A percentile compares a stretch with the other conserved stretches of the same genome.
Conservation (phyloP, 2,797 vertebrate species). For the Pangasius sanitwongsei region DNA sequence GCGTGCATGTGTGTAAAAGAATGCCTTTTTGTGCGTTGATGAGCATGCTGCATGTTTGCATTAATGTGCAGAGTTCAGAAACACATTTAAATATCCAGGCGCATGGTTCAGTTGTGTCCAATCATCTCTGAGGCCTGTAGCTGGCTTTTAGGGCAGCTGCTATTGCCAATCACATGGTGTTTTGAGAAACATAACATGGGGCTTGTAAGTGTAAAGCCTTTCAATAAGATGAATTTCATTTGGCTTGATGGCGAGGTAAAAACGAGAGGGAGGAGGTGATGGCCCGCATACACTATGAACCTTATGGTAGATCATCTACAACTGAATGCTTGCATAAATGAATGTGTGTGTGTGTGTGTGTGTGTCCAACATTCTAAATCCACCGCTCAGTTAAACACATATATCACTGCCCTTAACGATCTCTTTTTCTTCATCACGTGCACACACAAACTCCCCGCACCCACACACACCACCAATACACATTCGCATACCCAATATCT, state of each 20-base stretch:
- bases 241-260: conserved; percentile 23
- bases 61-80: conserved; percentile 33
- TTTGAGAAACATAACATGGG: conserved; percentile 41
- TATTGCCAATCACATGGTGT: conserved; percentile 46
- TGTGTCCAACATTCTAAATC: neutral
- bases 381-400: neutral
- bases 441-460: neutral
- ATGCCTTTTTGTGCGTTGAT: neutral
- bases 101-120: conserved; percentile 33
- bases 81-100: conserved; percentile 32
- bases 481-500: conserved; percentile 8
- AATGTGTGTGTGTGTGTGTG: neutral
- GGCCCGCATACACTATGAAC: neutral
- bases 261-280: neutral
- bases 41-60: conserved; percentile 21
- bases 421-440: neutral
- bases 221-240: conserved; percentile 38
- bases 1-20: neutral
- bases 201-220: conserved; percentile 18
- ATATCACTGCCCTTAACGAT: neutral
- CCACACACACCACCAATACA: neutral
- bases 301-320: neutral
- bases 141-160: conserved; percentile 29
- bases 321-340: neutral
- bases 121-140: conserved; percentile 34